Conservation (phyloP, 2,113 vertebrate species). For the Zapornia atra region DNA sequence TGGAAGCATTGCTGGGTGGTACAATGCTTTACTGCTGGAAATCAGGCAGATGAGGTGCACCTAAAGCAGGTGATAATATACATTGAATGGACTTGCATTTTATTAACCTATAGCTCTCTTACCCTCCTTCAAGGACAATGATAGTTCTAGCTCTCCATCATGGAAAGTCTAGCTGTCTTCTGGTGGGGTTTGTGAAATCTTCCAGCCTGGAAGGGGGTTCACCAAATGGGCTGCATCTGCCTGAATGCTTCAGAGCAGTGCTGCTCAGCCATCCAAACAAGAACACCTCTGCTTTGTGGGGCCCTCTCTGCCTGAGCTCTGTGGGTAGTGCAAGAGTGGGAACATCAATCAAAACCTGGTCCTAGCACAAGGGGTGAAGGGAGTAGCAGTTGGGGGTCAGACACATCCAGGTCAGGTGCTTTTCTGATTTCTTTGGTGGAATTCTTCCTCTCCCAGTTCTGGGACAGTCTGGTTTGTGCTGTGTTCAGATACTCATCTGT, state of each 20-base stretch:
- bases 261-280: accelerated
- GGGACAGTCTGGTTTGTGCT: background rate
- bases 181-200: background rate
- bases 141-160: background rate
- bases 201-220: background rate
- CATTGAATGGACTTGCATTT: background rate
- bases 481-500: accelerated
- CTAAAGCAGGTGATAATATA: background rate
- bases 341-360: background rate
- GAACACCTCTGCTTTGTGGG: background rate
- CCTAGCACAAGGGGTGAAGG: background rate
- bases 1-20: background rate
- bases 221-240: background rate
- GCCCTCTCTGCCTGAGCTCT: background rate
- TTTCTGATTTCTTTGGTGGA: background rate
- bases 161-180: background rate
- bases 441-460: background rate
- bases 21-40: background rate
- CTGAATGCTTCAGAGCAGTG: background rate
- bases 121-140: background rate
- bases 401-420: background rate
- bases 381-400: background rate
- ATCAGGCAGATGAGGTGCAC: background rate
- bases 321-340: background rate
- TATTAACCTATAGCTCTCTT: background rate